Evolutionary conservation across 2,888 invertebrate species (phyloP).

Genomic region (Molorchus minor): DNA sequence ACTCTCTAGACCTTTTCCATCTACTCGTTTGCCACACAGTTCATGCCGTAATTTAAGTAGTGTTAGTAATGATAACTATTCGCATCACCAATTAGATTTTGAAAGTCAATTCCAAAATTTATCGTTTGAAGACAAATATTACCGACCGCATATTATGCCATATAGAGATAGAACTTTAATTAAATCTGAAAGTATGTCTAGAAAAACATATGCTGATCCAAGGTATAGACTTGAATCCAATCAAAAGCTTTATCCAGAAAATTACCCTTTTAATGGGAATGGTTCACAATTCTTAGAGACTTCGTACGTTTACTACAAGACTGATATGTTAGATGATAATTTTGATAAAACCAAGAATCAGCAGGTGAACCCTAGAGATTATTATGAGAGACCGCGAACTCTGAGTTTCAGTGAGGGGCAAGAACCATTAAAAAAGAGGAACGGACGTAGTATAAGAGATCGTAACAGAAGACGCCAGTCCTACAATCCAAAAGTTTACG

Average conservation of each 20-base stretch:
- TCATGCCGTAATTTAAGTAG: conserved; percentile 57
- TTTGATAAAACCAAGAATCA: conserved; percentile 32
- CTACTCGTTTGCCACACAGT: conserved; percentile 52
- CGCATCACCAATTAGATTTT: conserved; percentile 41
- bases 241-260: conserved; percentile 48
- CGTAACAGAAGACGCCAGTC: conserved; percentile 67
- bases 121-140: conserved; percentile 52
- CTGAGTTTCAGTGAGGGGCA: conserved; percentile 50
- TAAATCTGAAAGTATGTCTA: conserved; percentile 61
- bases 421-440: conserved; percentile 51
- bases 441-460: conserved; percentile 65
- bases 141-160: conserved; percentile 42
- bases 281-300: conserved; percentile 52
- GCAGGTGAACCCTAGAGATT: conserved; percentile 11
- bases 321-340: conserved; percentile 41
- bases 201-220: conserved; percentile 58
- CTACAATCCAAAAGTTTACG: conserved; percentile 68
- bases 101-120: conserved; percentile 53
- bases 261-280: conserved; percentile 39
- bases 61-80: conserved; percentile 41
- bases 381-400: conserved; percentile 49
- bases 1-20: conserved; percentile 68
- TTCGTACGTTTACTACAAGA: conserved; percentile 55
- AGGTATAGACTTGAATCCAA: conserved; percentile 46
- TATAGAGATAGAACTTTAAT: conserved; percentile 60